Evolutionary conservation across 2,888 invertebrate genomes (phyloP), one percentile per base, ranked within the genome.

Genomic region (Lycaena phlaeas): DNA sequence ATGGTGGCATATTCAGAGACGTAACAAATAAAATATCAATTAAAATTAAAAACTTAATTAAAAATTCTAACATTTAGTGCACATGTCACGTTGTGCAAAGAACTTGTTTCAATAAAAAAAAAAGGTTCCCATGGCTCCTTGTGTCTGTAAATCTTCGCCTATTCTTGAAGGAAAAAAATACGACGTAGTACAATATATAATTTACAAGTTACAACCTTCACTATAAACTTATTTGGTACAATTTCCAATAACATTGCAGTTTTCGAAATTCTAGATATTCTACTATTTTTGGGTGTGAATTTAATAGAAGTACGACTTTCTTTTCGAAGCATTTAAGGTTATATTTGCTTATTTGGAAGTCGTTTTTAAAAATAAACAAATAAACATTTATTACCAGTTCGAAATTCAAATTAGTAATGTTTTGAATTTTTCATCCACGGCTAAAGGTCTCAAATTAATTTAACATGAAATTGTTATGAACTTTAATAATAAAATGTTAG

Each of bases 361-460:
- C 10, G 15, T 10, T 9, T n/a, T 9, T 18, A 27, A 26, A 27
- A 37, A n/a, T n/a, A 17, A 17, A 12, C 7, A 9, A 3, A 9
- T 37, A 6, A n/a, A 36, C 25, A 9, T 12, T 28, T 27, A 15
- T 38, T 34, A 12, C 7, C 10, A 3, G 27, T 38, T 12, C 18
- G 25, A 15, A 36, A 22, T 40, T 42, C 25, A 39, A 39, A 39
- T 39, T 39, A 30, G 31, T 10, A 17, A 11, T 26, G 25, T 30
- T 22, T 29, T 31, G 26, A n/a, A 31, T 31, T 25, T 6, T 39
- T 9, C 11, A 9, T 36, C 9, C 2, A 7, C 7, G 15, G 15
- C 11, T 15, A 11, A 37, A 38, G 27, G 27, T 38, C 11, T 15
- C 11, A 12, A 10, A 10, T n/a, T 3, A 17, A 27, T 27, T 27